A percentile compares a stretch with the other conserved stretches of the same genome.
Conservation (phyloP, 2,888 invertebrate genomes). For the Himalopsyche kuldschensis region DNA sequence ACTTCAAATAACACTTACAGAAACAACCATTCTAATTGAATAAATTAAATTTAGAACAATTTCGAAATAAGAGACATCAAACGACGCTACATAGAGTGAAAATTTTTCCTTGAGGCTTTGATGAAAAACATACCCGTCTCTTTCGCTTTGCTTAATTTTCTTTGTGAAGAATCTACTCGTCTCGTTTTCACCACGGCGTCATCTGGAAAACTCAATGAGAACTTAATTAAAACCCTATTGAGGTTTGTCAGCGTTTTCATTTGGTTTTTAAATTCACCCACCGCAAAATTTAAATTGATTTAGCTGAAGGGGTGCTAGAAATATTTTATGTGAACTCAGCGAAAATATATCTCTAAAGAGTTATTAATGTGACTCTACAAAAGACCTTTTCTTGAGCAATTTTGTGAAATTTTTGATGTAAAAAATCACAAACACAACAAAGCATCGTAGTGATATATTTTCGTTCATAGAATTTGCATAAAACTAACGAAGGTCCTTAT, state of each 20-base stretch:
- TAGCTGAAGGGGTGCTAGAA: not conserved
- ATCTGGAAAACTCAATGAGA: not conserved
- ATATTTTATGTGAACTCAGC: not conserved
- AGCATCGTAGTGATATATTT: too few relatives aligned
- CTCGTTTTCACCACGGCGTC: not conserved
- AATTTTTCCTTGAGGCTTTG: not conserved
- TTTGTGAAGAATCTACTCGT: not conserved
- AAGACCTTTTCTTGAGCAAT: not conserved
- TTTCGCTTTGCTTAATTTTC: not conserved
- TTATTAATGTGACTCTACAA: not conserved
- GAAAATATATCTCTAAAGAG: not conserved
- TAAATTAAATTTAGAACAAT: not conserved
- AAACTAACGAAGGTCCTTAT: too few relatives aligned
- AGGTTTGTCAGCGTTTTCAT: not conserved
- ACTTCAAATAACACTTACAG: not conserved
- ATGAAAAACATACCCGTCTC: not conserved
- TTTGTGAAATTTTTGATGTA: too few relatives aligned
- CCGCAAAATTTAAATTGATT: not conserved
- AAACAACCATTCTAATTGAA: not conserved
- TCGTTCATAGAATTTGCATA: too few relatives aligned
- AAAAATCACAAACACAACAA: too few relatives aligned
- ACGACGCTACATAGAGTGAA: not conserved
- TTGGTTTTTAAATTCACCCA: slow-evolving; percentile 4
- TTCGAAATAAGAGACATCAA: not conserved
- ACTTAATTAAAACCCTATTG: slow-evolving; percentile 5